Evolutionary conservation across 2,797 vertebrate species (phyloP), one percentile per base, ranked within the genome.

Genomic region (Lates japonicus): DNA sequence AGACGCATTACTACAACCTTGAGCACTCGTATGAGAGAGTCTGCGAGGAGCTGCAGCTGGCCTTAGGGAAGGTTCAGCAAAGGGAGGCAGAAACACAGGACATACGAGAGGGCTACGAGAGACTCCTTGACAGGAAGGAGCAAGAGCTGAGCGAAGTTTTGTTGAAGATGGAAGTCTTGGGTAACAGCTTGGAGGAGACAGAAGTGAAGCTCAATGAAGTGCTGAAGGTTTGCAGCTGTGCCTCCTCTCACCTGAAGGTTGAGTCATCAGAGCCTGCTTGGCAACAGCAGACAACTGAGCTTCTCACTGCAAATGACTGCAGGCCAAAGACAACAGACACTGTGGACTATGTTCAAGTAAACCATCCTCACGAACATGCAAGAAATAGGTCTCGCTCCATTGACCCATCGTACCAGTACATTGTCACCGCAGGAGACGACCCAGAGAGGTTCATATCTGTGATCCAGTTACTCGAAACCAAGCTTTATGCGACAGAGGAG

Each of bases 391-490:
- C 91, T 61, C 55, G 5, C 37, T 92, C 85, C 0, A 66, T 82
- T 11, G 89, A 91, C n/a, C 89, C 94, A 3, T 76, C 93, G 33
- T 86, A 90, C 33, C 93, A 94, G 41, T 89, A 86, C 19, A 78
- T 88, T 0, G 73, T 90, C 5, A 78, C 91, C 0, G 86, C 86
- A 5, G 84, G 86, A 3, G 94, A 94, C 0, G 96, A 97, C 68
- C 87, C 95, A 0, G 96, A 97, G 41, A 95, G 88, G 39, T 97
- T 97, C 19, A 93, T 97, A 70, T 96, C 96, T 4, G 94, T 97
- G 72, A 98, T 99, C 82, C 96, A 97, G 76, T 94, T 95, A 10
- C 93, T 99, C 52, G 97, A 99, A 93, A 96, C 94, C 33, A 99
- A 99, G 70, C 95, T 99, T 25, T 97, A 95, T 0, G 90, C 96